Conservation (phyloP, 2,113 vertebrate species). For the Aphyosemion australe region DNA sequence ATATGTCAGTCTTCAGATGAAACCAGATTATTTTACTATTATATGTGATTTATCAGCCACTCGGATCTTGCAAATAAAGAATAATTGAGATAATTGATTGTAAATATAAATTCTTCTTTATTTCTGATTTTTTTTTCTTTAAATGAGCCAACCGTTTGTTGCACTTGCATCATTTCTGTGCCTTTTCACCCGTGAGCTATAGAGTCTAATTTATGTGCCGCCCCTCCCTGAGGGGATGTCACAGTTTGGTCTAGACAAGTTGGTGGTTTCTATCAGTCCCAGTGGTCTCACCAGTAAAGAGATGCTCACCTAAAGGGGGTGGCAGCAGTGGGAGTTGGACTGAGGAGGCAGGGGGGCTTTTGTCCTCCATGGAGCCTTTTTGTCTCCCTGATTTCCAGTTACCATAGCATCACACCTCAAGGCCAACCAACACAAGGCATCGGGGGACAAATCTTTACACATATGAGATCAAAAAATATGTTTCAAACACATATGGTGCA, state of each 20-base stretch:
- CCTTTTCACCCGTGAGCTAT: slow-evolving; percentile 58
- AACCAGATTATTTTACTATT: too few relatives aligned
- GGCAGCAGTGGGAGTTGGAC: neutral
- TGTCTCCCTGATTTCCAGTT: slow-evolving; percentile 71
- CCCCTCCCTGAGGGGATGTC: slow-evolving; percentile 33
- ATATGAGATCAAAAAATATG: neutral
- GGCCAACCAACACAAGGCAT: slow-evolving; percentile 56
- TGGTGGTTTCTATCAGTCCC: slow-evolving; percentile 57
- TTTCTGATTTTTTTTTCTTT: neutral
- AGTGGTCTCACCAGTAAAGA: slow-evolving; percentile 34
- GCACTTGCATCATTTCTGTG: slow-evolving; percentile 73
- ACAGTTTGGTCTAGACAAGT: slow-evolving; percentile 74
- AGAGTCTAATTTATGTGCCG: slow-evolving; percentile 64
- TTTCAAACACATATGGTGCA: neutral
- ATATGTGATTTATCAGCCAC: too few relatives aligned
- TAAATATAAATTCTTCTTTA: slow-evolving; percentile 42
- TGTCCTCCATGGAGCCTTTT: slow-evolving; percentile 40
- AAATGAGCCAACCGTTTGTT: slow-evolving; percentile 55
- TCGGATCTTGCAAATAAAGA: neutral
- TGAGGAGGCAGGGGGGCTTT: slow-evolving; percentile 16
- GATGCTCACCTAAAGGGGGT: slow-evolving; percentile 23
- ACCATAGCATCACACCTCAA: slow-evolving; percentile 69
- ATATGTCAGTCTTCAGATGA: too few relatives aligned
- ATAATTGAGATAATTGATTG: neutral
- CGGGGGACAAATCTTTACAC: slow-evolving; percentile 38